These are phyloP conservation scores for Cheilosia vernalis DNA, from an alignment of 2,888 invertebrate genomes.

Conservation along the genomic window DNA sequence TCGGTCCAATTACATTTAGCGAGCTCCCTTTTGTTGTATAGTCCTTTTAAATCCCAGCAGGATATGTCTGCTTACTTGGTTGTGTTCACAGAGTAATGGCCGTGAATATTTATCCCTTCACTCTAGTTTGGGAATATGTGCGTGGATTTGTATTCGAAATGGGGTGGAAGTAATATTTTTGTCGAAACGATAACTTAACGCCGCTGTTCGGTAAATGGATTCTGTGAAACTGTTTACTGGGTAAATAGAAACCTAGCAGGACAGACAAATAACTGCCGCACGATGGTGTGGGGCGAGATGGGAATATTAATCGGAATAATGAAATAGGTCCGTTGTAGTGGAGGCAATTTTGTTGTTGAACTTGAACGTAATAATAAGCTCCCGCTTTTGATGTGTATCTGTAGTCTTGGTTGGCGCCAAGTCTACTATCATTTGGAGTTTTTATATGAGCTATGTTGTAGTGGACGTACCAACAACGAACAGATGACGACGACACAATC, in stretches of 20 bases:
- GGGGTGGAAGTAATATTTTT: neutral
- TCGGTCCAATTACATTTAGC: conserved; percentile 22
- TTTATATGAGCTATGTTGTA: no score
- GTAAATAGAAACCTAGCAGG: neutral
- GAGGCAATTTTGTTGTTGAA: neutral
- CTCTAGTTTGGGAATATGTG: neutral
- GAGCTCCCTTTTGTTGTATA: conserved; percentile 1
- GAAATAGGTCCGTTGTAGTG: neutral
- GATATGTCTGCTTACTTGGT: neutral
- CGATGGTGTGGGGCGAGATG: neutral
- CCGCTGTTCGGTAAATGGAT: neutral
- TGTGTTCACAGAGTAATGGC: conserved; percentile 16
- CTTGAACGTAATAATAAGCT: neutral
- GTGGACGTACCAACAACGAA: no score
- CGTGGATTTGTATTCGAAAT: neutral
- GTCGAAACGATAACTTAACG: no score
- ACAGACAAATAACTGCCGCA: no score
- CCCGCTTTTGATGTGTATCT: no score
- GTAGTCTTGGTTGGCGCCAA: no score
- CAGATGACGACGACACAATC: no score
- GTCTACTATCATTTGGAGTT: no score
- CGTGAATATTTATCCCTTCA: conserved; percentile 40
- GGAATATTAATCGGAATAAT: neutral
- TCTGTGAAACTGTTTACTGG: neutral
- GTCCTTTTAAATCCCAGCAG: conserved; percentile 22